Base-by-base conservation (phyloP, 2,888 invertebrate genomes). In the Nebria salina region DNA sequence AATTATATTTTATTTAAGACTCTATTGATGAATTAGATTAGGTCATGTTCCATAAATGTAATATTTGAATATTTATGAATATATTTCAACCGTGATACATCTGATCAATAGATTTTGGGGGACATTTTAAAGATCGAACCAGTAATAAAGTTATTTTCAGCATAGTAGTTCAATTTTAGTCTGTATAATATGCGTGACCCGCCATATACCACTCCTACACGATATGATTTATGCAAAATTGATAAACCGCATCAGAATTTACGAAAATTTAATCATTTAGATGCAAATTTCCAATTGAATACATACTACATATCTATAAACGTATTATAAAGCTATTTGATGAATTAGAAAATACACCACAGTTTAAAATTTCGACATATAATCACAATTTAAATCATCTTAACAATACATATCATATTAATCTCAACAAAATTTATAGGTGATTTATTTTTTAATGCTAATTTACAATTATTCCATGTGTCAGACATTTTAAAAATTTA, bases 261-360 rank as follows among this genome's bases (percentile, higher is more conserved):
- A 54, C 13, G 54, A 54, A 54, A 54, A 54, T 54, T 54, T 13
- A 54, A 54, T 54, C 34, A 34, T 34, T 34, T 34, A 34, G 34
- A 34, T 34, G 34, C 5, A 54, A 54, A 54, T 54, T 54, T 54
- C 54, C 34, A 34, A 34, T 34, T 34, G 7, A 2, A 54, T 68
- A 68, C 15, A 3, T 65, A 65, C 13, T 65, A 65, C 15, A 68
- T 68, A 25, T 68, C 68, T 68, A 68, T 68, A 68, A 20, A 25
- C 26, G 13, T 68, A 68, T 54, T 54, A 54, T 0, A 54, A 8
- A 54, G 1, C 8, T 11, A 54, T 54, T 34, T 34, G 34, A 54
- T 54, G 7, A 54, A 6, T 54, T 6, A 8, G 1, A 34, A 34
- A 34, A 34, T 34, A 34, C 34, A 5, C 5, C 34, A 34, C 34